phyloP scores from a whole-genome alignment of 2,888 invertebrate genomes.

The Netelia inedita region DNA sequence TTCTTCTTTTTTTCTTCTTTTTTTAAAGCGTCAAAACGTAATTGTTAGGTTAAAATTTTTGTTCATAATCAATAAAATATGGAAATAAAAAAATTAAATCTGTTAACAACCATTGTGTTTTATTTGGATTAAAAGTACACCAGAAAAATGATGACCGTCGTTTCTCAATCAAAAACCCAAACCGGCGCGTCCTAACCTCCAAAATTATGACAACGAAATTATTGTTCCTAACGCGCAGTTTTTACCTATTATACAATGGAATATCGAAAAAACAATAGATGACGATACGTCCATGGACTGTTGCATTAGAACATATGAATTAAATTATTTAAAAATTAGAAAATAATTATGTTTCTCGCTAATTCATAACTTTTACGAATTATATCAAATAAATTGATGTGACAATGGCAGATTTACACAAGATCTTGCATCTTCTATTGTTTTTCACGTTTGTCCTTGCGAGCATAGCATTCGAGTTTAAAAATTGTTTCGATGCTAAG shows the following conservation, averaged over 20 bases:
- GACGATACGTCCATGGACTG: background rate
- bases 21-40: background rate
- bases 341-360: background rate
- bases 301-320: background rate
- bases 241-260: background rate
- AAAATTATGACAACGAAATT: background rate
- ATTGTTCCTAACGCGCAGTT: background rate
- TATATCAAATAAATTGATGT: background rate
- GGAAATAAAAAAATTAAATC: background rate
- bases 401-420: slow-evolving; percentile 23
- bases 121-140: no score
- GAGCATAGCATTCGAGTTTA: background rate
- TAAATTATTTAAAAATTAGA: background rate
- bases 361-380: background rate
- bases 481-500: slow-evolving; percentile 52
- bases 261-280: background rate
- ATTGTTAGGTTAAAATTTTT: background rate
- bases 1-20: background rate
- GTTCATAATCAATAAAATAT: background rate
- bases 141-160: background rate
- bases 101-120: background rate
- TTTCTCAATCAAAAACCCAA: background rate
- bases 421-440: slow-evolving; percentile 22
- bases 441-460: background rate
- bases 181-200: background rate